Conservation (phyloP, 2,797 vertebrate genomes). For the Semotilus atromaculatus region DNA sequence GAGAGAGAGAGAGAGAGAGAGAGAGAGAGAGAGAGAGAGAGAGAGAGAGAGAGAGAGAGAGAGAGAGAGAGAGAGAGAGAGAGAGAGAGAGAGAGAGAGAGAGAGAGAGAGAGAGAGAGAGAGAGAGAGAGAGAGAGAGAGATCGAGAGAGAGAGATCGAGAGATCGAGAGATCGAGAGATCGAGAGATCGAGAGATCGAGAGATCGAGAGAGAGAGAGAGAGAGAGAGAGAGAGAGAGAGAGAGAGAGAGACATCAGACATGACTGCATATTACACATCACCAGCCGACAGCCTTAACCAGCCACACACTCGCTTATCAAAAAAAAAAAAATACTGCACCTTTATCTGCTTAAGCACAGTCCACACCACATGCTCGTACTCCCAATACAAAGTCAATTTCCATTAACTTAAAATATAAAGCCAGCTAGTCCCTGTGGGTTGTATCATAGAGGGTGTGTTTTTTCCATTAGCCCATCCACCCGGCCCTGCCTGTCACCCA, state of each 20-base stretch:
- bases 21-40: neutral
- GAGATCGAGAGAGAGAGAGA: too few relatives aligned
- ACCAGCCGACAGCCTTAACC: neutral
- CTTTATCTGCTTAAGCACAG: conserved; percentile 27
- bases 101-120: too few relatives aligned
- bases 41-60: conserved; percentile 41
- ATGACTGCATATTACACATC: conserved; percentile 33
- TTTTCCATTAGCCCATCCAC: conserved; percentile 30
- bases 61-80: conserved; percentile 35
- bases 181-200: too few relatives aligned
- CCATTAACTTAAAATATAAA: conserved; percentile 52
- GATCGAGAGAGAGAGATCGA: too few relatives aligned
- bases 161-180: too few relatives aligned
- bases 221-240: too few relatives aligned
- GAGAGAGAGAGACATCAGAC: conserved; percentile 13
- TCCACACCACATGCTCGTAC: conserved; percentile 6
- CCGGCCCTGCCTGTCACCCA: conserved; percentile 27
- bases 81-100: conserved; percentile 24
- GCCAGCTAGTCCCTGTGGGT: conserved; percentile 4
- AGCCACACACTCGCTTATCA: neutral
- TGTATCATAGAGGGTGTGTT: conserved; percentile 11
- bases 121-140: too few relatives aligned
- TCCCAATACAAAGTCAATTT: conserved; percentile 36
- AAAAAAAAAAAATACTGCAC: conserved; percentile 32
- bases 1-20: neutral